A percentile compares a stretch with the other conserved stretches of the same genome.
Conservation (phyloP, 2,113 vertebrate genomes). For the Rhinogobius similis region DNA sequence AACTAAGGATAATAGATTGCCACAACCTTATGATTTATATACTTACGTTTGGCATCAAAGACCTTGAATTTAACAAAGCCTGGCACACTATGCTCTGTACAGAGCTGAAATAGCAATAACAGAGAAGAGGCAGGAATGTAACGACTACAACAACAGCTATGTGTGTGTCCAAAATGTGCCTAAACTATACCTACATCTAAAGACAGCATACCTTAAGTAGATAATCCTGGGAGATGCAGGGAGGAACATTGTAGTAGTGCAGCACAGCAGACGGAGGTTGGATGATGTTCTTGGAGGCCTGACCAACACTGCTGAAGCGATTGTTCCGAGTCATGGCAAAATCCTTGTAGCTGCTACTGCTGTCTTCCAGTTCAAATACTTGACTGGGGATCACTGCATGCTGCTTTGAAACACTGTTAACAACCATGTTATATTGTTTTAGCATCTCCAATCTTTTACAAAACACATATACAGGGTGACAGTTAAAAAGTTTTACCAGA, state of each 20-base stretch:
- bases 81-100: conserved; percentile 90
- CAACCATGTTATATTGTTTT: not conserved
- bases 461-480: not conserved
- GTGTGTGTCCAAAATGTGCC: no score
- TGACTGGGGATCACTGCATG: conserved; percentile 96
- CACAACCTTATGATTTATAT: not conserved
- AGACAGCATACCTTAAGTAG: conserved; percentile 82
- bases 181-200: not conserved
- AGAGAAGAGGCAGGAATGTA: not conserved
- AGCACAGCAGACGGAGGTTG: conserved; percentile 95
- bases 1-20: not conserved
- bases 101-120: conserved; percentile 80
- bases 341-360: conserved; percentile 96
- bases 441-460: not conserved
- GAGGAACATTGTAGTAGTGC: conserved; percentile 94
- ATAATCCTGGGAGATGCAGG: conserved; percentile 89
- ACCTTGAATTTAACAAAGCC: conserved; percentile 95
- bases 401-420: conserved; percentile 89
- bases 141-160: not conserved
- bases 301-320: conserved; percentile 94
- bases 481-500: conserved; percentile 81
- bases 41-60: conserved; percentile 97
- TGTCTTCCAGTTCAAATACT: conserved; percentile 93
- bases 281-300: conserved; percentile 97
- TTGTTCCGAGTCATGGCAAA: conserved; percentile 98